These are phyloP conservation scores for Gisinianus flammeolus DNA, from an alignment of 2,888 invertebrate species.

Conservation along the genomic window DNA sequence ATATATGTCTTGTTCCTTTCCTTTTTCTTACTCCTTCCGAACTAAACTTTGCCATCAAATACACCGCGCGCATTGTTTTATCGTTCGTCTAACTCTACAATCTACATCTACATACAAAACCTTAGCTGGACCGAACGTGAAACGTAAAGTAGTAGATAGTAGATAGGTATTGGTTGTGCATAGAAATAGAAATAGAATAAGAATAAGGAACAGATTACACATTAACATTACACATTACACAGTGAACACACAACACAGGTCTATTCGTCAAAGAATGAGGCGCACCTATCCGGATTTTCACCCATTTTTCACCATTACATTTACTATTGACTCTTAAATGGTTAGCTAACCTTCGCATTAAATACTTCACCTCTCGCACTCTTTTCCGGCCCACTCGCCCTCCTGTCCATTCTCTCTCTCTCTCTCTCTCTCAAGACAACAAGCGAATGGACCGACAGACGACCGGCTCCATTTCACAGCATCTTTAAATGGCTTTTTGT, in stretches of 20 bases:
- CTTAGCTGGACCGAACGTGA: too few relatives aligned
- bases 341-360: conserved; percentile 1
- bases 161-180: too few relatives aligned
- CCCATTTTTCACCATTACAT: conserved; percentile 5
- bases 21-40: background rate
- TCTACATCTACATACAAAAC: too few relatives aligned
- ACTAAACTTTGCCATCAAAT: background rate
- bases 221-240: too few relatives aligned
- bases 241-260: too few relatives aligned
- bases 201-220: too few relatives aligned
- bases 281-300: background rate
- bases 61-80: background rate
- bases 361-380: conserved; percentile 3
- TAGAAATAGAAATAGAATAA: too few relatives aligned
- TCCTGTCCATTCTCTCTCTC: background rate
- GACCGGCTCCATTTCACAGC: conserved; percentile 17
- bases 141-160: too few relatives aligned
- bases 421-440: background rate
- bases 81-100: background rate
- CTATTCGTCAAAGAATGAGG: too few relatives aligned
- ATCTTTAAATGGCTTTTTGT: conserved; percentile 16
- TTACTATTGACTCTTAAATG: conserved; percentile 7
- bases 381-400: conserved; percentile 1
- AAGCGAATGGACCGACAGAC: background rate
- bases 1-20: background rate